Percentiles rank a stretch among this genome's conserved stretches.
Conservation (phyloP, 2,797 vertebrate species). For the Bovichtus diacanthus region DNA sequence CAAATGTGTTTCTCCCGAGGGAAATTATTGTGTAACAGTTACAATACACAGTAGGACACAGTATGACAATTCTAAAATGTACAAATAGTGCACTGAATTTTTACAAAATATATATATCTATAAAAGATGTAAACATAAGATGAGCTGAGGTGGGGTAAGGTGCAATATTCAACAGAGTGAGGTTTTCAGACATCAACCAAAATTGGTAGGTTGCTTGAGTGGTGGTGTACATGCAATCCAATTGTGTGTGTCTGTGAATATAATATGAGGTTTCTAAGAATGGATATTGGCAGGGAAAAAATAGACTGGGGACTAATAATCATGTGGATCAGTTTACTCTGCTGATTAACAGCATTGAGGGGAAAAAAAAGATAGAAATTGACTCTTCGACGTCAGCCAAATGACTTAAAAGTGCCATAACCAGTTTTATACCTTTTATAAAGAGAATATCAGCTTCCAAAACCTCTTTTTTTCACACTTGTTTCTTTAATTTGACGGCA, state of each 20-base stretch:
- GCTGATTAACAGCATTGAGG: background rate
- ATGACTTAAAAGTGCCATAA: background rate
- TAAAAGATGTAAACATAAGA: too few species aligned
- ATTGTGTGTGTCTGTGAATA: constrained; percentile 14
- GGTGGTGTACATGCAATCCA: background rate
- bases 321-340: background rate
- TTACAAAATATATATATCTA: too few species aligned
- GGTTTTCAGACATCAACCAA: background rate
- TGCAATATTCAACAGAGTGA: too few species aligned
- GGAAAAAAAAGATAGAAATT: background rate
- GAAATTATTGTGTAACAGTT: too few species aligned
- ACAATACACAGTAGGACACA: too few species aligned
- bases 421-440: background rate
- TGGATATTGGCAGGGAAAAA: constrained; percentile 18
- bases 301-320: background rate
- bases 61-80: too few species aligned
- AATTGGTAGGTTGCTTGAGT: background rate
- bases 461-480: background rate
- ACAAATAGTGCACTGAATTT: too few species aligned
- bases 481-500: too few species aligned
- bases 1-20: too few species aligned
- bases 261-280: constrained; percentile 30
- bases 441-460: background rate
- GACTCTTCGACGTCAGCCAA: background rate
- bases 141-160: too few species aligned